These are phyloP conservation scores for Notodonta ziczac DNA, from an alignment of 2,888 invertebrate genomes.

Conservation along the genomic window DNA sequence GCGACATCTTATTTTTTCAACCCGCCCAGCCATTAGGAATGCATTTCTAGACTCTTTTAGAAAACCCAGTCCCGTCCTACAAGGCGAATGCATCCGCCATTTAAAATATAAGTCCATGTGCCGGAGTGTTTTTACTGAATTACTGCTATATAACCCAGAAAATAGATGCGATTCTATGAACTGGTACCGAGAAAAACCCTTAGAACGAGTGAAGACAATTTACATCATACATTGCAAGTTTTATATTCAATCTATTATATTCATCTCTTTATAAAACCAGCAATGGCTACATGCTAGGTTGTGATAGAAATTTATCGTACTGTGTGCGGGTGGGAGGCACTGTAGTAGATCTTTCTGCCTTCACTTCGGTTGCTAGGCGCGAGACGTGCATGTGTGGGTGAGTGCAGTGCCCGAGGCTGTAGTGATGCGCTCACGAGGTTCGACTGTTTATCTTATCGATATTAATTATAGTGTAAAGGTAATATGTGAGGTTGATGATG, in stretches of 20 bases:
- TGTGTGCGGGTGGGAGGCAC: constrained; percentile 37
- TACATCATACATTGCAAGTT: constrained; percentile 38
- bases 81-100: constrained; percentile 71
- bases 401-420: constrained; percentile 69
- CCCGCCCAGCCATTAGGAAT: constrained; percentile 34
- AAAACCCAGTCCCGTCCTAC: constrained; percentile 64
- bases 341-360: constrained; percentile 75
- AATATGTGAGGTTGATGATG: too few relatives aligned
- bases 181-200: constrained; percentile 38
- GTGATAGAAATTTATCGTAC: constrained; percentile 23
- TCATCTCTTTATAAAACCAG: constrained; percentile 13
- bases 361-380: constrained; percentile 78
- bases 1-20: constrained; percentile 43
- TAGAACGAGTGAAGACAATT: constrained; percentile 4
- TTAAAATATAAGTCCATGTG: constrained; percentile 66
- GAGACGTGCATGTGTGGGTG: constrained; percentile 62
- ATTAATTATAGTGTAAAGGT: constrained; percentile 9
- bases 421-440: constrained; percentile 48
- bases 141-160: constrained; percentile 75
- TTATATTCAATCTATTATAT: rapidly evolving
- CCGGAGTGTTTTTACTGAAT: constrained; percentile 69
- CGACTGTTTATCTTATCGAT: constrained; percentile 33
- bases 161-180: constrained; percentile 70
- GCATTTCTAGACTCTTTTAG: constrained; percentile 69
- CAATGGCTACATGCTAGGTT: constrained; percentile 36